Evolutionary conservation across 2,888 invertebrate species (phyloP).

Genomic region (Drosophila villosipedis): DNA sequence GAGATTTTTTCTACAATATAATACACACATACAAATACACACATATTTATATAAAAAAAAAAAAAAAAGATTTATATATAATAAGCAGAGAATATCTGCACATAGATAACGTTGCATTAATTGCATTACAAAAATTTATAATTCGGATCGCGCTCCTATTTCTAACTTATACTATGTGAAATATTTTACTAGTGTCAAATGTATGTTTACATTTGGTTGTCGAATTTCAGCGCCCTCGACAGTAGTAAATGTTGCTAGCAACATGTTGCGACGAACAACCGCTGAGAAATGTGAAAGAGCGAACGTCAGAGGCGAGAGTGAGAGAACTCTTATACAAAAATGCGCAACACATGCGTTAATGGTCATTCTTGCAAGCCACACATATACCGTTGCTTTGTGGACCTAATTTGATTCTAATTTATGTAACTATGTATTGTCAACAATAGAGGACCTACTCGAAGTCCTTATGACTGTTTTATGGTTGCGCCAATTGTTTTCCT

Average conservation of each 20-base stretch:
- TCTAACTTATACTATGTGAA: neutral
- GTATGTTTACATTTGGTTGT: conserved; percentile 1
- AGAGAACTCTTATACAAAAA: conserved; percentile 56
- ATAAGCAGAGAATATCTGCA: neutral
- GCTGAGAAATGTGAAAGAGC: conserved; percentile 3
- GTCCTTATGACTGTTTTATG: conserved; percentile 45
- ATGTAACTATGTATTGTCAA: conserved; percentile 66
- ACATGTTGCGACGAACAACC: conserved; percentile 44
- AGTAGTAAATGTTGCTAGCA: conserved; percentile 30
- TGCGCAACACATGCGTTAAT: conserved; percentile 57
- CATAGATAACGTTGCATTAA: neutral
- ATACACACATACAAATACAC: neutral
- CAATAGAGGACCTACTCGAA: conserved; percentile 49
- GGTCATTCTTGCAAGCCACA: conserved; percentile 33
- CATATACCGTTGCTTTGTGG: conserved; percentile 30
- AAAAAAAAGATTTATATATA: neutral
- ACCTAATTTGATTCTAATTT: conserved; percentile 72
- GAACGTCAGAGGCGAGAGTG: conserved; percentile 2
- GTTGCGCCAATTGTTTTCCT: conserved; percentile 39
- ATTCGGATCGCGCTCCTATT: neutral
- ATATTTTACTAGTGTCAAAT: neutral
- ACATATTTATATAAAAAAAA: neutral
- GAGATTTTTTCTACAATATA: neutral
- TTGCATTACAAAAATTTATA: neutral
- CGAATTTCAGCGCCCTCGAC: neutral